Base-by-base conservation (phyloP, 1,140 invertebrate genomes). In the Musca vetustissima region DNA sequence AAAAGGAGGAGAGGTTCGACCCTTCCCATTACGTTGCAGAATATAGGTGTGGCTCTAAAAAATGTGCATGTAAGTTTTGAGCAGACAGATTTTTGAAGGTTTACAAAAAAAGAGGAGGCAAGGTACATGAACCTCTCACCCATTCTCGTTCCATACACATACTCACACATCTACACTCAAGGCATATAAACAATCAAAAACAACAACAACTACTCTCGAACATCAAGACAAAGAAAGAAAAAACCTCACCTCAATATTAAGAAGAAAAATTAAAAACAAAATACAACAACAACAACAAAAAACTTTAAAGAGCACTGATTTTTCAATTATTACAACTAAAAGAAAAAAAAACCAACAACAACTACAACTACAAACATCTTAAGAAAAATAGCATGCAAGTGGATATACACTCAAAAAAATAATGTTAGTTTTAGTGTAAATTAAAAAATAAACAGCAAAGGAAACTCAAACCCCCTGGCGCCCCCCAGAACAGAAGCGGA, bases 331-430 rank as follows among this genome's bases (percentile, higher is more conserved):
- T 61, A 61, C 32, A 61, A 61, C 17, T 52, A 52, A 22, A 52
- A 21, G 6, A 21, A 8, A 19, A 52, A 21, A 52, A 9, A 19
- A 52, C 19, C 11, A 61, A 61, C 17, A 61, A 61, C 28, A 61
- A 36, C 55, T 32, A 32, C 28, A 32, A 32, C 28, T 32, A 32
- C 49, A 50, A 50, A 50, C 28, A 49, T 48, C 64, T 65, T 65
- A 50, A 65, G 15, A 47, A 73, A 75, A 75, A 75, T 72, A 75
- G 74, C 70, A 53, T 67, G 59, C 69, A 69, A 69, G n/a, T n/a
- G n/a, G n/a, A 28, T 47, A 9, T 43, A 61, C 57, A 61, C 57
- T 61, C 28, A 61, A 61, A 32, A 61, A 61, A 61, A 61, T 61
- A 43, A 61, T 59, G 25, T 59, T 61, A 61, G 57, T 43, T 61